A percentile compares a stretch with the other conserved stretches of the same genome.
Evolutionary conservation across 2,797 vertebrate genomes (phyloP).

Genomic region (Tamandua tetradactyla): DNA sequence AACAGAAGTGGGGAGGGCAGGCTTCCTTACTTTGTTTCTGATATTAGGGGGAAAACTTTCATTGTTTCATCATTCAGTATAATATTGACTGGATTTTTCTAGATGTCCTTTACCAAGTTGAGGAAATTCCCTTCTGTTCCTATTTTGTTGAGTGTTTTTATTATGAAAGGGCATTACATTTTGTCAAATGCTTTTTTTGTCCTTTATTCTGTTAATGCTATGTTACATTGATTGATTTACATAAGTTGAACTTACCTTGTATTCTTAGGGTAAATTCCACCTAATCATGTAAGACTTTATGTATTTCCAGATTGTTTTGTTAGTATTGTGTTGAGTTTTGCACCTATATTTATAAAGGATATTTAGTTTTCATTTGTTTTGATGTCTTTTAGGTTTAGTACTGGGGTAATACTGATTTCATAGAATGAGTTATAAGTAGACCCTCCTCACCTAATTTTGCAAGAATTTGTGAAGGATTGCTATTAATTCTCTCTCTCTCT

Average conservation of each 20-base stretch:
- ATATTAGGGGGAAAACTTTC: neutral
- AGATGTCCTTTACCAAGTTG: neutral
- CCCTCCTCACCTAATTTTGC: neutral
- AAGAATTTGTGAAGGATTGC: neutral
- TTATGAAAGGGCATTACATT: neutral
- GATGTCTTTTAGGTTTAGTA: neutral
- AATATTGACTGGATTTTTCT: neutral
- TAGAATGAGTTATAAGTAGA: neutral
- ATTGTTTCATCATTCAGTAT: neutral
- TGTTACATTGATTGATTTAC: neutral
- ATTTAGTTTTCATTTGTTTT: neutral
- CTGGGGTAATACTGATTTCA: neutral
- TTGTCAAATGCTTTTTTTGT: slow-evolving; percentile 4
- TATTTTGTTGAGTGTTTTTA: neutral
- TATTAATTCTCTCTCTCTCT: neutral
- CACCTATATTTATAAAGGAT: neutral
- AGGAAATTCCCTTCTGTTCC: neutral
- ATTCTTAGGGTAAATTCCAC: neutral
- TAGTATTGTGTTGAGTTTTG: neutral
- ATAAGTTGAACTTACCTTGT: neutral
- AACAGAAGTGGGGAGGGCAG: neutral
- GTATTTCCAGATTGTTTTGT: neutral
- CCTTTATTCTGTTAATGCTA: neutral
- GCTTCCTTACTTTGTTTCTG: neutral
- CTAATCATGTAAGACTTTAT: neutral